Base-by-base conservation (phyloP, 2,113 vertebrate species). In the Pleuronectes platessa region DNA sequence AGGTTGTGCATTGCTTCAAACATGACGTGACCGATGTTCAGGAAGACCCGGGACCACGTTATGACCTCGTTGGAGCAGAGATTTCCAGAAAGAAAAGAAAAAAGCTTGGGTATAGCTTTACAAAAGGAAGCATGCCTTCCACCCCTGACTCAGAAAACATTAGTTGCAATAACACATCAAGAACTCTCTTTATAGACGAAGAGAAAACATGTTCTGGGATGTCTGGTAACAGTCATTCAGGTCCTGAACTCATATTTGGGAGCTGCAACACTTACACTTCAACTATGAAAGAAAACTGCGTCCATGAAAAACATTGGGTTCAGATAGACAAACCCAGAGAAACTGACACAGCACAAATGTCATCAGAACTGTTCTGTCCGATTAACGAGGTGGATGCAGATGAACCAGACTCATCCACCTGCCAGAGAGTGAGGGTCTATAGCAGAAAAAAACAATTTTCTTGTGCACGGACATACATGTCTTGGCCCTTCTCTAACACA, bases 401-500 rank as follows among this genome's bases (percentile, higher is more conserved):
- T 20, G 74, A 79, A 0, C 75, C n/a, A 0, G 82, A 86, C 23
- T 79, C 82, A 0, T 85, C 80, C 58, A 90, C 85, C 17, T 93
- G 92, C 71, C 92, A 92, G 56, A 88, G 92, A 75, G 89, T 75
- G 9, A 86, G 65, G 55, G 12, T 26, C 20, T 87, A 88, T 53
- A 18, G 71, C 1, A 74, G 56, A 23, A 71, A 75, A 79, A 42
- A 4, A 0, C 0, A 0, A 18, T 53, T 21, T 60, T 88, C 86
- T 5, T 93, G 92, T 76, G 91, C 91, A 31, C 91, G 92, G 51
- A 86, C 92, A 9, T 72, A 74, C 61, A 77, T 89, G 64, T 0
- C 62, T 5, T 92, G 91, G 91, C 92, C 91, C n/a, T 88, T 92
- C 24, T 55, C 31, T 18, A 51, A 80, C 21, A 37, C 40, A 4